Evolutionary conservation across 2,113 vertebrate genomes (phyloP).

Genomic region (Crotalus horridus): DNA sequence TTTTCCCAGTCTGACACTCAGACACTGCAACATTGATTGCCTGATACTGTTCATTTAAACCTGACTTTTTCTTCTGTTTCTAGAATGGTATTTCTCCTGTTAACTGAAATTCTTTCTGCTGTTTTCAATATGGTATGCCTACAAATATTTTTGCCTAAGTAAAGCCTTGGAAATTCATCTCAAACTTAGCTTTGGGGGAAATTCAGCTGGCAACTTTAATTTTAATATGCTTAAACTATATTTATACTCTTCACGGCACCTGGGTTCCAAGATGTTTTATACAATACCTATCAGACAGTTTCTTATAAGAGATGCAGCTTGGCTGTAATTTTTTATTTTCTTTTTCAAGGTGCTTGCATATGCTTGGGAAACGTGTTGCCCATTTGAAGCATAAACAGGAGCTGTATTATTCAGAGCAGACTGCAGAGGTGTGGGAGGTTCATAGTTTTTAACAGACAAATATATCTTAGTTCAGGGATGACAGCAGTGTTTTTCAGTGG

Average conservation of each 20-base stretch:
- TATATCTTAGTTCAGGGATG: not conserved
- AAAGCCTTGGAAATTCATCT: not conserved
- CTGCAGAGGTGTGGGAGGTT: not conserved
- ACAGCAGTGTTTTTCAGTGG: not conserved
- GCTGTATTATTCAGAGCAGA: not conserved
- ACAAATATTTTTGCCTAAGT: not conserved
- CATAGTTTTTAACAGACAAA: not conserved
- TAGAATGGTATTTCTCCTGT: not conserved
- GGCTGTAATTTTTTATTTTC: conserved; percentile 22
- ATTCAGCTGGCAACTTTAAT: conserved; percentile 8
- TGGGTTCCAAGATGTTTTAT: not conserved
- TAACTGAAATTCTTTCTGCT: not conserved
- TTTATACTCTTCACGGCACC: not conserved
- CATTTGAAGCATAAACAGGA: conserved; percentile 17
- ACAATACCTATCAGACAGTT: not conserved
- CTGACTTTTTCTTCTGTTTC: not conserved
- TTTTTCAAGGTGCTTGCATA: conserved; percentile 25
- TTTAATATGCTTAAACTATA: conserved; percentile 10
- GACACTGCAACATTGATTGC: not conserved
- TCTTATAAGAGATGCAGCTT: conserved; percentile 5
- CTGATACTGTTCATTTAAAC: not conserved
- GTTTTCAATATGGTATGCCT: not conserved
- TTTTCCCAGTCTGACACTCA: not conserved
- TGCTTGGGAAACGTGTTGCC: conserved; percentile 13
- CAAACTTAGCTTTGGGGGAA: not conserved